Evolutionary conservation across 2,113 vertebrate genomes (phyloP), one percentile per base, ranked within the genome.

Genomic region (Tichodroma muraria): DNA sequence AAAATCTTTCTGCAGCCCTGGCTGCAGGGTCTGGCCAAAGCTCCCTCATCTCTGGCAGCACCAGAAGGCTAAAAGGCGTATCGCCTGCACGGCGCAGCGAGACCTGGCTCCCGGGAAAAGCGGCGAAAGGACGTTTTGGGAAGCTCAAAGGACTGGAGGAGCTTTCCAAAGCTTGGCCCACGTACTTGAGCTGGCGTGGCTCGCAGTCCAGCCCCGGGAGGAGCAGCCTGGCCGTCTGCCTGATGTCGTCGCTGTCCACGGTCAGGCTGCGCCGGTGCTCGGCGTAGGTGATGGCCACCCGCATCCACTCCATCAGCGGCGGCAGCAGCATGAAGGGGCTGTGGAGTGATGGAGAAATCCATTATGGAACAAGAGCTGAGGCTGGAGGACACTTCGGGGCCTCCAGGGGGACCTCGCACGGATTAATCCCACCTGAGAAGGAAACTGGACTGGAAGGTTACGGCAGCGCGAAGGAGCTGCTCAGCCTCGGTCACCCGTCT

Each of bases 301-400:
- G 97, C 98, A 99, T 99, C 99, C 99, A 99, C 97, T 99, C 99
- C 99, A 99, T 99, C 96, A 99, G 97, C 2, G 99, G 99, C 0
- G 99, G 99, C 90, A 99, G 98, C 85, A 99, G 97, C 97, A 99
- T 98, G 97, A 99, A 99, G 27, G 99, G 99, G 93, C 99, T 99
- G 95, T 2, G 77, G 9, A 57, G 79, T 2, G 56, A 79, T 61
- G 45, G n/a, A 64, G 8, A 80, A 31, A 49, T 2, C 24, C 21
- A 4, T 63, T 9, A 50, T 0, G 59, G 69, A 75, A 18, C 4
- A 1, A 3, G 17, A 54, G 8, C 22, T 37, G 33, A 5, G 40
- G 20, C 24, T 40, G n/a, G 1, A 25, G 70, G 40, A 7, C 21
- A 2, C 15, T 15, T 9, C 0, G 0, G 1, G 1, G 2, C 38